Base-by-base conservation (phyloP, 2,888 invertebrate genomes). In the Parascotia fuliginaria region DNA sequence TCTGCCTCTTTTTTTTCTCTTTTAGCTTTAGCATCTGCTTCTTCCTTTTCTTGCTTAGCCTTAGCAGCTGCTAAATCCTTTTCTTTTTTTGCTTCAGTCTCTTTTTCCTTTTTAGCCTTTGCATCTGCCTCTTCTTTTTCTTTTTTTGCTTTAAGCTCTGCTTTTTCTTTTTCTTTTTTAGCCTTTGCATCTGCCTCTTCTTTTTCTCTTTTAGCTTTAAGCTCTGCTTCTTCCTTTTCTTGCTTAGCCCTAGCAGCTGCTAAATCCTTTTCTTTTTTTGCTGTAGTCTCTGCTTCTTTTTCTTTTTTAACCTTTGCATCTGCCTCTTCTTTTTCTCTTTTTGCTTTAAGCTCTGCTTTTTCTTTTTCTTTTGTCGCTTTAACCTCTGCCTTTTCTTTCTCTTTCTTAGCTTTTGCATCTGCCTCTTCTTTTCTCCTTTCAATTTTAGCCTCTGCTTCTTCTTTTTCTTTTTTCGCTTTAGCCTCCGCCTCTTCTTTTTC, bases 291-390 rank as follows among this genome's bases (percentile, higher is more conserved):
- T 27, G 40, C 40, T 24, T 63, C 49, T 0, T 11, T 5, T 41
- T 52, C 16, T 16, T 50, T 42, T 13, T 46, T 42, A 34, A n/a
- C n/a, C n/a, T n/a, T n/a, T n/a, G n/a, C n/a, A n/a, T 56, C 52
- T 36, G 48, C 42, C 16, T 46, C 19, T 29, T 59, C 16, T 47
- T 46, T 12, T 42, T 58, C 52, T 41, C 56, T 56, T 22, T 54
- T 44, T 14, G 24, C 9, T 2, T 43, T 46, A 11, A 24, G 31
- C 22, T 61, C 58, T 6, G 14, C 36, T 50, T 67, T 60, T 31
- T 69, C 59, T n/a, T 48, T 53, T 50, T 65, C 43, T 47, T 39
- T 39, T n/a, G n/a, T n/a, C n/a, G n/a, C n/a, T n/a, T n/a, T n/a
- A n/a, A n/a, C n/a, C 54, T 49, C 49, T 14, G 47, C 38, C 24